phyloP scores from a whole-genome alignment of 2,888 invertebrate species.

The Thyatira batis region DNA sequence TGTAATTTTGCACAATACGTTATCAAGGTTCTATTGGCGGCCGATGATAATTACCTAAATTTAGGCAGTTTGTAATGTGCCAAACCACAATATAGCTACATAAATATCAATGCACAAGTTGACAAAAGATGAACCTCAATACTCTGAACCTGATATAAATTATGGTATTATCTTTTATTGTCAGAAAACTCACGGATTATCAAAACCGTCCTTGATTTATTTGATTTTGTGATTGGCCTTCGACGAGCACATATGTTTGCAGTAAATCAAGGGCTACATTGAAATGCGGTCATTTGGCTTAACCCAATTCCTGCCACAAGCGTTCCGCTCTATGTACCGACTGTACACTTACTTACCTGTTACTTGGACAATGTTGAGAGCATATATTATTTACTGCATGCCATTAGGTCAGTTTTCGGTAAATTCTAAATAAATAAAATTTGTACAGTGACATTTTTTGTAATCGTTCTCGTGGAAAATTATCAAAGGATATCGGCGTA shows the following conservation, averaged over 20 bases:
- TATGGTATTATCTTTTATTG: too few species aligned
- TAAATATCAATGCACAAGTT: too few species aligned
- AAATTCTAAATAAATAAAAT: not conserved
- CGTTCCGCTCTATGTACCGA: not conserved
- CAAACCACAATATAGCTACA: too few species aligned
- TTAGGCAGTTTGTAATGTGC: too few species aligned
- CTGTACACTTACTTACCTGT: not conserved
- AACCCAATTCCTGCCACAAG: not conserved
- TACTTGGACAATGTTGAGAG: not conserved
- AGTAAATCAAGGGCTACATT: not conserved
- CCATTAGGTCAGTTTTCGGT: not conserved
- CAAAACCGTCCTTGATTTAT: too few species aligned
- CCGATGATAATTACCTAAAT: too few species aligned
- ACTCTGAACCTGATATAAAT: too few species aligned
- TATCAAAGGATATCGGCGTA: slow-evolving; percentile 44
- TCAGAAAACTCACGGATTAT: too few species aligned
- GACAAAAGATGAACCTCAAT: too few species aligned
- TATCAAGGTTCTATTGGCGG: too few species aligned
- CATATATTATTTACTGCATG: too few species aligned
- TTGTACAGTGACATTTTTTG: slow-evolving; percentile 6
- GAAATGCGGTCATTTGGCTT: not conserved
- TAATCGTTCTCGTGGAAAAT: slow-evolving; percentile 38
- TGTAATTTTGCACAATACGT: not conserved
- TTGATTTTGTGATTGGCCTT: not conserved
- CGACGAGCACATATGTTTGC: not conserved